Evolutionary conservation across 30 jellyfish, hydroid and myxozoan species (phyloP).

Genomic region (Mastigias papua): DNA sequence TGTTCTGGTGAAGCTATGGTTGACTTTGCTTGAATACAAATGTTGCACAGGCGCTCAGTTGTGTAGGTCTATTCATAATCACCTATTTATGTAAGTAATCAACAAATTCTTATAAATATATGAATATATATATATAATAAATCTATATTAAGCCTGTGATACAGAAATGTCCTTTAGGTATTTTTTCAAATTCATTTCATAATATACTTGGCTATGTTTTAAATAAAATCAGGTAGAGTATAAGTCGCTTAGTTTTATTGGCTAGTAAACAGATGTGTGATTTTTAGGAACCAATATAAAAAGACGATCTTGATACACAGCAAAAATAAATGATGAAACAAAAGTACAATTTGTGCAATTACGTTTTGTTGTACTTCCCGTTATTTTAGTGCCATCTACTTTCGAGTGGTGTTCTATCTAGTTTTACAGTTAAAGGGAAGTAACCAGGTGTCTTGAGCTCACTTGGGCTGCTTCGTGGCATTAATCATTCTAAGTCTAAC

Average conservation of each 20-base stretch:
- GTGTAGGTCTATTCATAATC: neutral
- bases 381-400: too few species aligned
- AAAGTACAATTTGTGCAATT: too few species aligned
- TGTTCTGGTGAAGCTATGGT: neutral
- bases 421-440: too few species aligned
- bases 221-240: neutral
- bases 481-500: too few species aligned
- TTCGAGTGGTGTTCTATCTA: too few species aligned
- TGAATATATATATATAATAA: conserved; percentile 27
- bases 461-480: too few species aligned
- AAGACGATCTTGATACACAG: too few species aligned
- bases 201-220: neutral
- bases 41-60: neutral
- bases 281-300: too few species aligned
- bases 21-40: neutral
- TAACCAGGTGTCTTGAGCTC: too few species aligned
- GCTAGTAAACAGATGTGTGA: neutral
- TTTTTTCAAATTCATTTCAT: conserved; percentile 40
- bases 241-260: neutral
- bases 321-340: too few species aligned
- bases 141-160: conserved; percentile 30
- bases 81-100: conserved; percentile 16
- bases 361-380: too few species aligned
- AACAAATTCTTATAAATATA: neutral
- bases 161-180: conserved; percentile 46